A percentile compares a stretch with the other conserved stretches of the same genome.
phyloP scores from a whole-genome alignment of 2,797 vertebrate species.

The Chiloscyllium punctatum region DNA sequence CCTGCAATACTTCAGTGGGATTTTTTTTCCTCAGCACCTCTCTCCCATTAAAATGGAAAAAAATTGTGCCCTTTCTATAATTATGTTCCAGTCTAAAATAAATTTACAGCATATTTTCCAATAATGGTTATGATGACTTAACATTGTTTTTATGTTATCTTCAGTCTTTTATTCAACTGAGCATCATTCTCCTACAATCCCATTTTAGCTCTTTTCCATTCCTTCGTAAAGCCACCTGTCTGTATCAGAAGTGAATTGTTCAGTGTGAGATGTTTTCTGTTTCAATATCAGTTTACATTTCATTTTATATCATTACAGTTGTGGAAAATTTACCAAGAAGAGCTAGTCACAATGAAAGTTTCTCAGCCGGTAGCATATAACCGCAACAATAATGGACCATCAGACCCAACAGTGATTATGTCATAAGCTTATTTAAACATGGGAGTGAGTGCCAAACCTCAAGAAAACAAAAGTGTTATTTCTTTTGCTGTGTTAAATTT shows the following conservation, averaged over 20 bases:
- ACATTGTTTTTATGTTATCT: too few species aligned
- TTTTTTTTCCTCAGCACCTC: not conserved
- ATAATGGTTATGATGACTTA: not conserved
- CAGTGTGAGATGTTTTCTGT: not conserved
- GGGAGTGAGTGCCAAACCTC: not conserved
- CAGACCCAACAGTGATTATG: not conserved
- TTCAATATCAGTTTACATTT: too few species aligned
- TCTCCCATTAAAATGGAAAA: not conserved
- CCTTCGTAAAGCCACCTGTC: not conserved
- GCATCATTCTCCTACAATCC: not conserved
- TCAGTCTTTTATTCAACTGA: not conserved
- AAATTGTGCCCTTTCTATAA: not conserved
- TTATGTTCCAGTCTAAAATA: not conserved
- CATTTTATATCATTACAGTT: not conserved
- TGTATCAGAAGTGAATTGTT: not conserved
- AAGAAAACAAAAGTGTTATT: not conserved
- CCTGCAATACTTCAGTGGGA: too few species aligned
- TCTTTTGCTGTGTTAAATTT: not conserved
- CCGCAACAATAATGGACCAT: not conserved
- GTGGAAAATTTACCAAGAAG: not conserved
- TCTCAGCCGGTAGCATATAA: not conserved
- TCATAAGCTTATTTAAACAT: not conserved
- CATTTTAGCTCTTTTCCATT: too few species aligned
- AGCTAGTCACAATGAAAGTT: not conserved
- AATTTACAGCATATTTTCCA: not conserved